Conservation (phyloP, 1,140 invertebrate species). For the Steinernema khuongi region DNA sequence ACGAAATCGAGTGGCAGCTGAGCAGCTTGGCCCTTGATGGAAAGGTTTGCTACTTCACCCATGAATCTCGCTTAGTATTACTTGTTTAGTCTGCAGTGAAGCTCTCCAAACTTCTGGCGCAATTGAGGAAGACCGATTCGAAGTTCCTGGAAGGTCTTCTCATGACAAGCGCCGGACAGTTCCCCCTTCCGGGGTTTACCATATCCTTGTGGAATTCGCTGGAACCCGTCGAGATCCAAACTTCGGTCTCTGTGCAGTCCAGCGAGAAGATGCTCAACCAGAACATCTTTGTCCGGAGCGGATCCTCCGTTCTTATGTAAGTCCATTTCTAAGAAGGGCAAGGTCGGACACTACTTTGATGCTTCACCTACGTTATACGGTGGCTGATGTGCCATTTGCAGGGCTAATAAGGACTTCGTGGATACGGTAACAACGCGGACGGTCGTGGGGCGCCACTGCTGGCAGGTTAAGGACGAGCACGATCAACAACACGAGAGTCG, state of each 20-base stretch:
- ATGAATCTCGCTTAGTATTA: not conserved
- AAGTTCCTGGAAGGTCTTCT: conserved; percentile 48
- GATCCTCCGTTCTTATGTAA: not conserved
- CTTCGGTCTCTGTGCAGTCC: not conserved
- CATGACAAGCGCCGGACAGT: conserved; percentile 39
- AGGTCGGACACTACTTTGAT: no score
- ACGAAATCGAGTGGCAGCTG: conserved; percentile 49
- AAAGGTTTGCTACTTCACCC: not conserved
- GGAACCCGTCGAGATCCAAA: conserved; percentile 4
- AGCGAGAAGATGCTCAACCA: not conserved
- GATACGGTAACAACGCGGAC: conserved; percentile 27
- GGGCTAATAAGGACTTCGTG: conserved; percentile 21
- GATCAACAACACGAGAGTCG: conserved; percentile 22
- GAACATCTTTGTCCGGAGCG: not conserved
- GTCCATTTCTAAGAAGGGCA: no score
- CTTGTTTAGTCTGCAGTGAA: not conserved
- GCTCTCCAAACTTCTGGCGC: conserved; percentile 17
- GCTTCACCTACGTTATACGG: not conserved
- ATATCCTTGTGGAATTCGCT: conserved; percentile 51
- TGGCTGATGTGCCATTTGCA: not conserved
- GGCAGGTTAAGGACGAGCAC: conserved; percentile 24
- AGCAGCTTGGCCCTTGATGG: conserved; percentile 18
- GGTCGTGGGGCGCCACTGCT: conserved; percentile 31
- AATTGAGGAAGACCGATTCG: conserved; percentile 1
- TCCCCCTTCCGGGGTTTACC: conserved; percentile 48